phyloP scores from a whole-genome alignment of 2,888 invertebrate genomes.

The Cancer borealis region DNA sequence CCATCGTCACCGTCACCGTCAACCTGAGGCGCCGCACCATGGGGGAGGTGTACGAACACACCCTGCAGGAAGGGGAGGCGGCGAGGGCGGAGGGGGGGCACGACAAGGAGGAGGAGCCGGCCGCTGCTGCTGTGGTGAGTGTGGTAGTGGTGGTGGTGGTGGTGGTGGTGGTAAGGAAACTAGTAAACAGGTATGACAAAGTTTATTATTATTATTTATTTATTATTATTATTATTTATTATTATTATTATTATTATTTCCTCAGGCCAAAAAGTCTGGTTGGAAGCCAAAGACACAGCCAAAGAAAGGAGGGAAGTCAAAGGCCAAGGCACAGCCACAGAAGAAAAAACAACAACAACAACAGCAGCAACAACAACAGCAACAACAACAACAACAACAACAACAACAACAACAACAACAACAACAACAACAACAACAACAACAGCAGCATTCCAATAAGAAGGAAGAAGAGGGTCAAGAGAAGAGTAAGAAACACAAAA shows the following conservation, averaged over 20 bases:
- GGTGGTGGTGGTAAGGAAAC: background rate
- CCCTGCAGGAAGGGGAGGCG: conserved; percentile 71
- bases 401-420: conserved; percentile 51
- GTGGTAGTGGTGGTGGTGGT: too few relatives aligned
- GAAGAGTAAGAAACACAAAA: conserved; percentile 79
- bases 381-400: background rate
- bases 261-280: conserved; percentile 64
- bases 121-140: background rate
- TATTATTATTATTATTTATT: background rate
- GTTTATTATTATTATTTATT: background rate
- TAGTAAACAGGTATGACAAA: background rate
- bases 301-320: conserved; percentile 64
- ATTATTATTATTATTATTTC: background rate
- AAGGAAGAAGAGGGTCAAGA: conserved; percentile 78
- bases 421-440: conserved; percentile 15
- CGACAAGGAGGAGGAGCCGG: conserved; percentile 72
- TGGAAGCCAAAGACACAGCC: conserved; percentile 66
- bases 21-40: conserved; percentile 90
- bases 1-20: conserved; percentile 98
- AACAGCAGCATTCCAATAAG: conserved; percentile 37
- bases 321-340: conserved; percentile 65
- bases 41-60: conserved; percentile 84
- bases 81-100: conserved; percentile 78
- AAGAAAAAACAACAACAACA: conserved; percentile 68
- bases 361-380: background rate